phyloP scores from a whole-genome alignment of 2,888 invertebrate species.

The Acanthopleura granulata region DNA sequence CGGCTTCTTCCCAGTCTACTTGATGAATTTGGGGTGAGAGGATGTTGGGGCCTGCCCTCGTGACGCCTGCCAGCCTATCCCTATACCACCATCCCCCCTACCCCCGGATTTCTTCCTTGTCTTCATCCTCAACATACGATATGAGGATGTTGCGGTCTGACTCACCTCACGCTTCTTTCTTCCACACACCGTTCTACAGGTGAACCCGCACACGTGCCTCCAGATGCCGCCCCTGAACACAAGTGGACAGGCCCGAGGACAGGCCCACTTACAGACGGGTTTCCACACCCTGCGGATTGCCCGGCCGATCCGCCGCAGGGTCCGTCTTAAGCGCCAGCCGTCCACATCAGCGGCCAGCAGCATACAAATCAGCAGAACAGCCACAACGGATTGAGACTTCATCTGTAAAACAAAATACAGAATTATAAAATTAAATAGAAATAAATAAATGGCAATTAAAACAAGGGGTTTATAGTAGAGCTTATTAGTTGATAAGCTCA shows the following conservation, averaged over 20 bases:
- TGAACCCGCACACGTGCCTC: not conserved
- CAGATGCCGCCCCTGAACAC: not conserved
- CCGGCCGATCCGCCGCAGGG: not conserved
- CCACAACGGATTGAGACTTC: not conserved
- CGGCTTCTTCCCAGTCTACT: too few species aligned
- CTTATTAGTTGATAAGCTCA: too few species aligned
- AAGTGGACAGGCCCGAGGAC: not conserved
- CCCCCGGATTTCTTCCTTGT: too few species aligned
- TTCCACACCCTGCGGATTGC: not conserved
- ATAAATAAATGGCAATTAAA: too few species aligned
- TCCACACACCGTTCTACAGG: not conserved
- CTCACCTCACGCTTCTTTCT: not conserved
- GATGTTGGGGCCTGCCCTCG: too few species aligned
- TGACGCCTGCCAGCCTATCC: too few species aligned
- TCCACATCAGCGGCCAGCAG: not conserved
- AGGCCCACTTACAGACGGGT: not conserved
- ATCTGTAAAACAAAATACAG: not conserved
- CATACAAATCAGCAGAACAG: not conserved
- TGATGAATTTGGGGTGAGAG: too few species aligned
- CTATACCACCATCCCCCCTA: too few species aligned
- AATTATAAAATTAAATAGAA: too few species aligned
- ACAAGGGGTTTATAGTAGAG: too few species aligned
- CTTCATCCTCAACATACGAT: too few species aligned
- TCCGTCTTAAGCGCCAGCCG: not conserved
- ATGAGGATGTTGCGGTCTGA: too few species aligned